phyloP scores from a whole-genome alignment of 2,797 vertebrate genomes.

The Distichodus sexfasciatus region DNA sequence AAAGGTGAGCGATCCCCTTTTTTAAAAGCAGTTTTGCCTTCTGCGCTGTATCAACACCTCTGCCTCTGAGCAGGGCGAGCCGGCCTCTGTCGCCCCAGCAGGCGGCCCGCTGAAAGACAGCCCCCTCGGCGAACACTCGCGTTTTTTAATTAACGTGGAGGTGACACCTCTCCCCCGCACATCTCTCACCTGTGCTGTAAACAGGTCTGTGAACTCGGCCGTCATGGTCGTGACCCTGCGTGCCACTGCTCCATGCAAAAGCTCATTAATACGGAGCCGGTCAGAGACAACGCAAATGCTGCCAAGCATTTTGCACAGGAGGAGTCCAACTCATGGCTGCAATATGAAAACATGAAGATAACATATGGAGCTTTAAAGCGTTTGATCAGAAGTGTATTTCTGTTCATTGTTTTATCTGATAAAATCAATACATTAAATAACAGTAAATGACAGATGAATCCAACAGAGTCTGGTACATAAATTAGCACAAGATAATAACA shows the following conservation, averaged over 20 bases:
- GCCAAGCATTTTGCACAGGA: slow-evolving; percentile 31
- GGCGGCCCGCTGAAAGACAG: slow-evolving; percentile 63
- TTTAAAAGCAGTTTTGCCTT: slow-evolving; percentile 22
- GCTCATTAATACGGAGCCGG: slow-evolving; percentile 68
- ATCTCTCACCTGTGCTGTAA: slow-evolving; percentile 75
- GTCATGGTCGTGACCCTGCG: slow-evolving; percentile 60
- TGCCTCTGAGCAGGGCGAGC: slow-evolving; percentile 18
- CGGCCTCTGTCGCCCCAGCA: slow-evolving; percentile 43
- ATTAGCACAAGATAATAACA: too few species aligned
- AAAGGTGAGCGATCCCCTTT: slow-evolving; percentile 14
- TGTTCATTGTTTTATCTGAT: neutral
- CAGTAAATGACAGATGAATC: neutral
- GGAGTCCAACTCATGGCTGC: slow-evolving; percentile 37
- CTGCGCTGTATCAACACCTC: slow-evolving; percentile 37
- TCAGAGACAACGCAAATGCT: slow-evolving; percentile 63
- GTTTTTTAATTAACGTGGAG: slow-evolving; percentile 70
- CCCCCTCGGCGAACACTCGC: slow-evolving; percentile 59
- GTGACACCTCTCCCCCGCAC: slow-evolving; percentile 59
- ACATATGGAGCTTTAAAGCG: slow-evolving; percentile 28
- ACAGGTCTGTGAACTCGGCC: slow-evolving; percentile 74
- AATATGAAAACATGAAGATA: slow-evolving; percentile 24
- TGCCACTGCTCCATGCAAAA: slow-evolving; percentile 78
- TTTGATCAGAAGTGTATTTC: slow-evolving; percentile 5
- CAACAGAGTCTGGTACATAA: neutral
- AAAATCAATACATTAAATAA: too few species aligned